Evolutionary conservation across 2,113 vertebrate species (phyloP), one percentile per base, ranked within the genome.

Genomic region (Amphiprion ocellaris): DNA sequence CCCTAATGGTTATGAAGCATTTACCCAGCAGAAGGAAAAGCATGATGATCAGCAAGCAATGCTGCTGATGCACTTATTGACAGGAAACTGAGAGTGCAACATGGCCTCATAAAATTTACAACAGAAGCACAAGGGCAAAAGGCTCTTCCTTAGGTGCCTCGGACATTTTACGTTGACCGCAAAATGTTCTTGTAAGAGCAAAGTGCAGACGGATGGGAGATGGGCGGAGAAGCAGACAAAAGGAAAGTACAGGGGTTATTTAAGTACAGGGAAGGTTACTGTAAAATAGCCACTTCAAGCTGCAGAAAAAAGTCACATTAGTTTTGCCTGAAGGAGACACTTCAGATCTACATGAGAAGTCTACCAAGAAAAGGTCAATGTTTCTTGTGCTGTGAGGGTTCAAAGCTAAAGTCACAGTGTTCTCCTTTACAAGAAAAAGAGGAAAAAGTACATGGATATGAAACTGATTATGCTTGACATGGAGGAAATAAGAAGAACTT

Each of bases 101-200:
- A 44, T 81, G 3, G 30, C 28, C 85, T 91, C 81, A 84, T 88
- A 17, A 85, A 91, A 86, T 70, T 79, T 87, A 87, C 67, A 90
- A 58, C 44, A 75, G 70, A 10, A 24, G 69, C 78, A 70, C 75
- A 72, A 86, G 69, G 52, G 68, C 68, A 79, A 89, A 85, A 56
- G 70, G 62, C 50, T 44, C 21, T 10, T 56, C 41, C 56, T 53
- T 30, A 33, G 60, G 79, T 68, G 46, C 60, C 10, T 24, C 21
- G 4, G 23, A 63, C 63, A 3, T 56, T 64, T 50, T 55, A 17
- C 14, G 54, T 50, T 53, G 67, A 87, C 79, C 58, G 71, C 79
- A 74, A 66, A 76, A 76, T 53, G 60, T 61, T 77, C 47, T 16
- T 28, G 41, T 53, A 19, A 80, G 54, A 80, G 46, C 56, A 69